Conservation (phyloP, 2,113 vertebrate genomes). For the Cynopterus brachyotis region DNA sequence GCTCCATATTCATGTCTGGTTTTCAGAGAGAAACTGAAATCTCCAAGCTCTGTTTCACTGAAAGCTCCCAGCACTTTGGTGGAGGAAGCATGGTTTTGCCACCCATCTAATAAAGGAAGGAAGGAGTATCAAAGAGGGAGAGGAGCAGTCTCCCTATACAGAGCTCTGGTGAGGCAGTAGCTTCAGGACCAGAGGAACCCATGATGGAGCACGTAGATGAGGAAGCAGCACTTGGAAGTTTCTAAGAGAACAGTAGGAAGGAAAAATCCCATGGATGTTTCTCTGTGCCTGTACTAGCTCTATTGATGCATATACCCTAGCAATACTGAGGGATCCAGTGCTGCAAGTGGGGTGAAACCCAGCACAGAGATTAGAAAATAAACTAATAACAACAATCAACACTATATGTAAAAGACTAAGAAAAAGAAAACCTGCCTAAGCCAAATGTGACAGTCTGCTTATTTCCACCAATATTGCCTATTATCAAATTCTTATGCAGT, state of each 20-base stretch:
- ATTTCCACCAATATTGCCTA: slow-evolving; percentile 1
- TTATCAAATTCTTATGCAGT: neutral
- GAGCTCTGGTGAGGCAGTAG: neutral
- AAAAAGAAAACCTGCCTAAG: neutral
- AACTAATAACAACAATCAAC: neutral
- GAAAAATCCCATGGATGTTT: no score
- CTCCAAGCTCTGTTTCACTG: neutral
- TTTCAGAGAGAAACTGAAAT: neutral
- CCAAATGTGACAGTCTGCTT: neutral
- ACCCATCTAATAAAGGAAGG: neutral
- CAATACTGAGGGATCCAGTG: neutral
- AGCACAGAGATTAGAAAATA: neutral
- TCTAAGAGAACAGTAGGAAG: neutral
- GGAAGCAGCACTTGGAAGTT: neutral
- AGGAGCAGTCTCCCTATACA: neutral
- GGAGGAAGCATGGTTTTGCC: neutral
- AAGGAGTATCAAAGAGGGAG: neutral
- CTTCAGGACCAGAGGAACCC: neutral
- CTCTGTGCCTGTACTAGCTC: no score
- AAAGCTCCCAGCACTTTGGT: neutral
- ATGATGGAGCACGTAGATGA: rapidly evolving
- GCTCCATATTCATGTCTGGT: neutral
- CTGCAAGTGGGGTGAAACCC: neutral
- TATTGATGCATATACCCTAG: neutral
- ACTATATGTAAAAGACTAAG: neutral